Percentiles rank a stretch among this genome's conserved stretches.
Evolutionary conservation across 2,797 vertebrate genomes (phyloP).

Genomic region (Melopsittacus undulatus): DNA sequence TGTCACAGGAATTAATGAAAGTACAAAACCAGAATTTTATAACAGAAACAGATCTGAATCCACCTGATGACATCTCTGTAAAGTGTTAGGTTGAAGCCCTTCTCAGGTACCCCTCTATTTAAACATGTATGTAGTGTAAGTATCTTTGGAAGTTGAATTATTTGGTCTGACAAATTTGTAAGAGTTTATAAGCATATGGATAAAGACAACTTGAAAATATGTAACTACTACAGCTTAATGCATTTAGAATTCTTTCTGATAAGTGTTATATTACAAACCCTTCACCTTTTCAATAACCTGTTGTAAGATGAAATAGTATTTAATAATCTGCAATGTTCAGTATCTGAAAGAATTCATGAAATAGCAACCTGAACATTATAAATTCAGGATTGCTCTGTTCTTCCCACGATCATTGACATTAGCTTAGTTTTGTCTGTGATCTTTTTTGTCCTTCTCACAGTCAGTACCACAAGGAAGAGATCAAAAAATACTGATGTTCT

Average conservation of each 20-base stretch:
- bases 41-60: slow-evolving; percentile 39
- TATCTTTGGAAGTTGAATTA: slow-evolving; percentile 44
- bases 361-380: slow-evolving; percentile 47
- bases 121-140: background rate
- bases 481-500: background rate
- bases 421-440: slow-evolving; percentile 39
- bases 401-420: slow-evolving; percentile 49
- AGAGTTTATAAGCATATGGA: slow-evolving; percentile 26
- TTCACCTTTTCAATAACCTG: slow-evolving; percentile 61
- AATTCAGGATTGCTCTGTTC: slow-evolving; percentile 37
- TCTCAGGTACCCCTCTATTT: slow-evolving; percentile 7
- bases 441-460: slow-evolving; percentile 57
- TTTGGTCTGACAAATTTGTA: slow-evolving; percentile 3
- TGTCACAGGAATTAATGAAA: slow-evolving; percentile 42
- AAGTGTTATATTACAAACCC: slow-evolving; percentile 48
- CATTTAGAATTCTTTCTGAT: slow-evolving; percentile 53
- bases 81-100: background rate
- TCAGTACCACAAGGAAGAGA: background rate
- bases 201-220: slow-evolving; percentile 28
- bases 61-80: slow-evolving; percentile 17
- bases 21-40: slow-evolving; percentile 48
- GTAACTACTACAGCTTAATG: background rate
- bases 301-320: slow-evolving; percentile 33
- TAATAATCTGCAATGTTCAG: slow-evolving; percentile 18
- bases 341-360: slow-evolving; percentile 22